Conservation (phyloP, 2,113 vertebrate genomes). For the Salvelinus namaycush region DNA sequence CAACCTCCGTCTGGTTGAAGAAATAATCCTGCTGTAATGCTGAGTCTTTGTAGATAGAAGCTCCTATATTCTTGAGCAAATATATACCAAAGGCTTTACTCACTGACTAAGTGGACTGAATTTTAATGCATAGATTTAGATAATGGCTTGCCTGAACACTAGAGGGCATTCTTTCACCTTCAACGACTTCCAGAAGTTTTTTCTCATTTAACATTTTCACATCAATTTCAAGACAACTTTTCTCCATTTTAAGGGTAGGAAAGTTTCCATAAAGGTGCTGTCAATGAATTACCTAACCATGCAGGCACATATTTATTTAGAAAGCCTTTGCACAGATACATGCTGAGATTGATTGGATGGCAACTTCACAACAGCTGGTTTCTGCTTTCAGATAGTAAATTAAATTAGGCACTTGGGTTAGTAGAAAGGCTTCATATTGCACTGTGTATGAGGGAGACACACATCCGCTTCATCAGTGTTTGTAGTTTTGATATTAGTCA, state of each 20-base stretch:
- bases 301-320: no score
- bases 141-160: not conserved
- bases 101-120: not conserved
- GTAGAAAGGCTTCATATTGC: not conserved
- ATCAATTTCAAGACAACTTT: not conserved
- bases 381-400: conserved; percentile 9
- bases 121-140: not conserved
- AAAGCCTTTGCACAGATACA: not conserved
- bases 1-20: not conserved
- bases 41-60: not conserved
- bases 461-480: not conserved
- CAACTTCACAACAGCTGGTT: not conserved
- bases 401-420: conserved; percentile 6
- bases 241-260: not conserved
- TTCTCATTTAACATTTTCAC: not conserved
- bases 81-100: not conserved
- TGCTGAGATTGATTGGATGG: not conserved
- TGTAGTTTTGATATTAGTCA: conserved; percentile 21
- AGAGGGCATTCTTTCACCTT: conserved; percentile 26
- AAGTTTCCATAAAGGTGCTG: not conserved
- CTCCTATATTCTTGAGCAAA: not conserved
- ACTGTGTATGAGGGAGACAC: not conserved
- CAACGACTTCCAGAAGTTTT: not conserved
- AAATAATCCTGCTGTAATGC: not conserved
- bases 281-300: no score